Evolutionary conservation across 2,113 vertebrate species (phyloP).

Genomic region (Entelurus aequoreus): DNA sequence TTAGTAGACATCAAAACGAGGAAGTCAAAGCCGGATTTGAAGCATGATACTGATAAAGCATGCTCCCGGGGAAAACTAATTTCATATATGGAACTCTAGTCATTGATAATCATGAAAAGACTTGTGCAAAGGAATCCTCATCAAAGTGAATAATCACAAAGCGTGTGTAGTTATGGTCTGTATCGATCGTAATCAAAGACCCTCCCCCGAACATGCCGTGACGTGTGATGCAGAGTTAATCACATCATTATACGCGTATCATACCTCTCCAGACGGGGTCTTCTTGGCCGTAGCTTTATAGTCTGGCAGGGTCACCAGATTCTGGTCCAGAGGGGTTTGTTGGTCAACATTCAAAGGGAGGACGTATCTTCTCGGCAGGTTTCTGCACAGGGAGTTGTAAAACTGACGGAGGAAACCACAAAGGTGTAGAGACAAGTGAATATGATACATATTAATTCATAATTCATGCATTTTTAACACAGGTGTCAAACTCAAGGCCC

Average conservation of each 20-base stretch:
- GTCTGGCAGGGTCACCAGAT: conserved; percentile 73
- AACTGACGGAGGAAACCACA: conserved; percentile 63
- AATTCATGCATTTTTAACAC: no score
- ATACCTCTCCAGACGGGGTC: conserved; percentile 73
- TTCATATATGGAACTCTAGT: not conserved
- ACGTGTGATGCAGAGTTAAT: conserved; percentile 15
- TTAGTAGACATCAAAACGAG: no score
- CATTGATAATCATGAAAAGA: conserved; percentile 1
- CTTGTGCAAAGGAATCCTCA: conserved; percentile 1
- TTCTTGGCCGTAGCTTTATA: conserved; percentile 77
- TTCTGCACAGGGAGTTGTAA: conserved; percentile 69
- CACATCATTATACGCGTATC: conserved; percentile 7
- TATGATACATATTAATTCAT: not conserved
- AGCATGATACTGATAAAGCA: no score
- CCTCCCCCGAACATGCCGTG: conserved; percentile 20
- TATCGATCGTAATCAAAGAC: conserved; percentile 39
- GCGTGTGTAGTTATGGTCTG: conserved; percentile 31
- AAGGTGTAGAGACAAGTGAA: conserved; percentile 3
- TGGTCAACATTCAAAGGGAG: conserved; percentile 76
- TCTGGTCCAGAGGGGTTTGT: conserved; percentile 66
- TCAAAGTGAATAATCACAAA: conserved; percentile 38
- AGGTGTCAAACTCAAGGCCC: no score
- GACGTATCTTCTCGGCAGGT: conserved; percentile 84
- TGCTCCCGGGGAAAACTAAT: no score
- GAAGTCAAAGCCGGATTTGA: no score